These are phyloP conservation scores for Ptyas mucosa DNA, from an alignment of 2,113 vertebrate species.

Conservation along the genomic window DNA sequence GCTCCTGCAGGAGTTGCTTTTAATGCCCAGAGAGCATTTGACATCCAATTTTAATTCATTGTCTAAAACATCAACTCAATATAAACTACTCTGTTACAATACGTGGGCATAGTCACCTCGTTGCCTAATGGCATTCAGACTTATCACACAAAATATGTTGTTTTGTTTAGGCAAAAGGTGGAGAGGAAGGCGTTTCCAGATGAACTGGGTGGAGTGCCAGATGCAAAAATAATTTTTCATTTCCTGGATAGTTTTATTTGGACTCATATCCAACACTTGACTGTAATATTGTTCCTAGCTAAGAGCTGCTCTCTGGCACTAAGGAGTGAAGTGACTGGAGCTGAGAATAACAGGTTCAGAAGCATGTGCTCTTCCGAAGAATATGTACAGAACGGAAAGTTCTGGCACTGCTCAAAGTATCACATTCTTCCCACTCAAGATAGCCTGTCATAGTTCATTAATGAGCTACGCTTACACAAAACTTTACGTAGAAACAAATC, in stretches of 20 bases:
- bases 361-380: conserved; percentile 10
- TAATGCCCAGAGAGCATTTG: neutral
- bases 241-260: conserved; percentile 39
- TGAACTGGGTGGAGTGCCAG: conserved; percentile 5
- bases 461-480: neutral
- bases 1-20: neutral
- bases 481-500: conserved; percentile 27
- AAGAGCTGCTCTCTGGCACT: conserved; percentile 33
- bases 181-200: neutral
- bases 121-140: neutral
- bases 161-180: neutral
- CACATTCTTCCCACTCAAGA: conserved; percentile 34
- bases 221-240: neutral
- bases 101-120: neutral
- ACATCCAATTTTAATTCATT: neutral
- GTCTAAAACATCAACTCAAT: neutral
- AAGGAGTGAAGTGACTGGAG: conserved; percentile 39
- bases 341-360: neutral
- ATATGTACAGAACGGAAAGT: neutral
- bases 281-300: conserved; percentile 36
- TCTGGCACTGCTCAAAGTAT: conserved; percentile 1
- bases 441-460: neutral
- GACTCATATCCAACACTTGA: conserved; percentile 34
- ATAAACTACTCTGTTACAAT: neutral
- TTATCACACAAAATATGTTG: neutral